Evolutionary conservation across 2,888 invertebrate species (phyloP), one percentile per base, ranked within the genome.

Genomic region (Aproaerema taeniolella): DNA sequence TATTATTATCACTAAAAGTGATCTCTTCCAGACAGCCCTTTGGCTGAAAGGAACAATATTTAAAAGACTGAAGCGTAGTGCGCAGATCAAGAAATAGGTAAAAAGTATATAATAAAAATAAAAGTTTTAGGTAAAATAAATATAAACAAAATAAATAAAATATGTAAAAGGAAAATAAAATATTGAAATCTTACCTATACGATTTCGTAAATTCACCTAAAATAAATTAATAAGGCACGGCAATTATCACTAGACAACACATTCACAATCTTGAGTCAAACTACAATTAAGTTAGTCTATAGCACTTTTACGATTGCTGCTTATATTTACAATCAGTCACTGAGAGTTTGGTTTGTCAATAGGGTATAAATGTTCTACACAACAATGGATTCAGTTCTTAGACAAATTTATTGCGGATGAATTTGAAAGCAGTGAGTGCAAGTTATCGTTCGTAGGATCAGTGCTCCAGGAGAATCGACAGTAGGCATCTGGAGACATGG

Each of bases 171-270:
- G n/a, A n/a, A n/a, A n/a, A n/a, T n/a, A n/a, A n/a, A n/a, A n/a
- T n/a, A n/a, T n/a, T n/a, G n/a, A n/a, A n/a, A 45, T 65, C 85
- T 86, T 82, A 86, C 85, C 85, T 81, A 83, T 64, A 61, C 65
- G 66, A 55, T 65, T 77, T 77, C 73, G 59, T 71, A 67, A 61
- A 63, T 71, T 70, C 67, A 72, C 78, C 83, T 83, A 83, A 85
- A 82, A 85, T 85, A 86, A 85, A 81, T 85, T 86, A 85, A 81
- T 86, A 86, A 86, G 86, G 86, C 85, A 86, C 85, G 73, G 82
- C 71, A 77, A 73, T 77, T 83, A 85, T 83, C 85, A 85, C 85
- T 85, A 85, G 68, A 77, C 64, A 69, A 73, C 74, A 80, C 74
- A 75, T 71, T 57, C 68, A 71, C 61, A 60, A 67, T 67, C 58